phyloP scores from a whole-genome alignment of 2,797 vertebrate genomes.

The Semaprochilodus insignis region DNA sequence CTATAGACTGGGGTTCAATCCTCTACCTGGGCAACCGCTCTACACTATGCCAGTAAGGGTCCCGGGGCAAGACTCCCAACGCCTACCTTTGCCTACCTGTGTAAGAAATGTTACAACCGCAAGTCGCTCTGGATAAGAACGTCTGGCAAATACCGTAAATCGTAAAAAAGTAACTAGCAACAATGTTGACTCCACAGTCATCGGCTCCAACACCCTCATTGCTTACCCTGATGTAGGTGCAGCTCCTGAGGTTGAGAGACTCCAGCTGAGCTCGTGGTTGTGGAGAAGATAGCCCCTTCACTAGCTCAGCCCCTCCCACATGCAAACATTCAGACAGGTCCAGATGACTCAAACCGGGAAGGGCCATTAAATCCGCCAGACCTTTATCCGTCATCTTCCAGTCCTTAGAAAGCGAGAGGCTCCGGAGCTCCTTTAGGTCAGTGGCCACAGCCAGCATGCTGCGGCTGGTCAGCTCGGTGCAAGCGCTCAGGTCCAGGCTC shows the following conservation, averaged over 20 bases:
- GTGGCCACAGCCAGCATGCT: conserved; percentile 72
- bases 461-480: conserved; percentile 80
- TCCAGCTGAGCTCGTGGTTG: conserved; percentile 65
- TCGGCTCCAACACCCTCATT: not conserved
- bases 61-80: too few relatives aligned
- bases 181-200: not conserved
- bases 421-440: conserved; percentile 70
- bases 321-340: conserved; percentile 84
- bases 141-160: too few relatives aligned
- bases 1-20: too few relatives aligned
- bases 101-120: too few relatives aligned
- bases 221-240: conserved; percentile 83
- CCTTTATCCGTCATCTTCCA: conserved; percentile 81
- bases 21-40: too few relatives aligned
- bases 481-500: conserved; percentile 82
- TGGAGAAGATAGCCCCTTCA: conserved; percentile 68
- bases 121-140: too few relatives aligned
- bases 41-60: too few relatives aligned
- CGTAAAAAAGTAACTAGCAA: too few relatives aligned
- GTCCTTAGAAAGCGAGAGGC: conserved; percentile 76
- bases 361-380: conserved; percentile 72
- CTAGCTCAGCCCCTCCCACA: conserved; percentile 78
- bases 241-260: conserved; percentile 81
- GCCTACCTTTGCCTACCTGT: too few relatives aligned
- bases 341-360: conserved; percentile 74